Conservation (phyloP, 2,113 vertebrate species). For the Nibea coibor region DNA sequence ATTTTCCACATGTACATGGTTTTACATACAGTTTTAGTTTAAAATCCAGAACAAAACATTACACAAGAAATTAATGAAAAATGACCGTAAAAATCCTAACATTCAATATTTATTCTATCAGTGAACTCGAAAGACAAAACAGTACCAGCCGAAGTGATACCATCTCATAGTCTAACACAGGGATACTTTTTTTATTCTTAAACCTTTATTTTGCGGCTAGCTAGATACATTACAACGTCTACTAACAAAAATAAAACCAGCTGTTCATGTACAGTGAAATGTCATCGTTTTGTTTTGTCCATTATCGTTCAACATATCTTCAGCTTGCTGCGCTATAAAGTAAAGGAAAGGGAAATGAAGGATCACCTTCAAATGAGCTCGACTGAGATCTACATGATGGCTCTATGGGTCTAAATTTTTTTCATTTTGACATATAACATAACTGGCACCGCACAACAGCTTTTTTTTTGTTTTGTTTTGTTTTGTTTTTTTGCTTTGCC, state of each 20-base stretch:
- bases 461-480: not conserved
- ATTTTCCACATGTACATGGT: constrained; percentile 61
- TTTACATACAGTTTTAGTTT: constrained; percentile 57
- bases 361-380: not conserved
- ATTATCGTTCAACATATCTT: not conserved
- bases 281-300: not conserved
- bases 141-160: constrained; percentile 21
- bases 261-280: constrained; percentile 39
- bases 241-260: constrained; percentile 23
- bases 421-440: not conserved
- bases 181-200: not conserved
- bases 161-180: constrained; percentile 15
- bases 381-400: not conserved
- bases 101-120: constrained; percentile 28
- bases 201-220: constrained; percentile 17
- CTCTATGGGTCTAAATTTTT: not conserved
- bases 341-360: not conserved
- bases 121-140: constrained; percentile 24
- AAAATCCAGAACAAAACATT: constrained; percentile 58
- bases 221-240: constrained; percentile 46
- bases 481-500: not conserved
- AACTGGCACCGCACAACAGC: not conserved
- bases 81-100: constrained; percentile 57
- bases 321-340: not conserved
- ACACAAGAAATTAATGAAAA: constrained; percentile 58